Base-by-base conservation (phyloP, 2,888 invertebrate genomes). In the Caenorhabditis wallacei region DNA sequence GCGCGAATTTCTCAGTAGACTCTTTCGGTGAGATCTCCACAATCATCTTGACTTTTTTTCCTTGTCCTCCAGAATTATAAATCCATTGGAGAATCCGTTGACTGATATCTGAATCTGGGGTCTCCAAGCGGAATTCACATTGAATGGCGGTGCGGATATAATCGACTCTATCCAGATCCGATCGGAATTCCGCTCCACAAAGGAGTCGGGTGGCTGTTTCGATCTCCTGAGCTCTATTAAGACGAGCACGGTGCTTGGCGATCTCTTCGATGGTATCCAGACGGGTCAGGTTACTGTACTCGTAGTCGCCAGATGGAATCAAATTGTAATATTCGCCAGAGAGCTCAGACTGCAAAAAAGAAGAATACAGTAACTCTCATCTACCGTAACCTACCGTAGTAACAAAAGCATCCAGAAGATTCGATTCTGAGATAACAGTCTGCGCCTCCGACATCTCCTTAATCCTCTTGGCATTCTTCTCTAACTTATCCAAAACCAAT, bases 1-100 rank as follows among this genome's bases (percentile, higher is more conserved):
- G 54, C 40, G 64, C 80, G 43, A 83, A 83, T 16, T 64, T 43
- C 26, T 43, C 18, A 1, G 56, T 63, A 1, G 83, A 66, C n/a
- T 57, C 20, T 26, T 74, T 74, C 35, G 83, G 83, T 0, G 37
- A 8, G 26, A 83, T 75, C 26, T 83, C 75, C 37, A 83, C 10
- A 20, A 83, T 80, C 43, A 37, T 63, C 24, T 75, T 57, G 13
- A 83, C 72, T n/a, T 69, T 64, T 0, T 16, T 35, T 5, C 56
- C n/a, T 2, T 70, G 48, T 40, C 40, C 66, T 5, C 63, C 63
- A 51, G 74, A 92, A 56, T 92, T 92, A 76, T 92, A 91, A 82
- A 94, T 92, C 88, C 93, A 94, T 80, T 93, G 93, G 43, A 94
- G 92, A 79, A 94, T 93, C 82, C 93, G 91, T 87, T 94, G 93